Base-by-base conservation (phyloP, 2,888 invertebrate genomes). In the Gisinianus flammeolus region DNA sequence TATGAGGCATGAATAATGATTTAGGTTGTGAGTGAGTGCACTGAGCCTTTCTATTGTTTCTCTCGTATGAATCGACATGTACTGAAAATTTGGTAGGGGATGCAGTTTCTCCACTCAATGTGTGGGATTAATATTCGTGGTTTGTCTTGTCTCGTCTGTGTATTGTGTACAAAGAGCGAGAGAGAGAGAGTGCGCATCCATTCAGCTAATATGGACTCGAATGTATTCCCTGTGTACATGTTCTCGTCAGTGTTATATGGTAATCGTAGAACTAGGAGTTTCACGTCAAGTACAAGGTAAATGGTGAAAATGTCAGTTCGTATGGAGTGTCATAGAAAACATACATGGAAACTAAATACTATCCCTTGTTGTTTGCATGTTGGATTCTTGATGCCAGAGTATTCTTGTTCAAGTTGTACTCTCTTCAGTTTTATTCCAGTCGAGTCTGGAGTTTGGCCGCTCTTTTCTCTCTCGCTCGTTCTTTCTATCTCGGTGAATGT, bases 1-100 rank as follows among this genome's bases (percentile, higher is more conserved):
- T 31, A 68, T 68, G 31, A 31, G 68, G 71, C 58, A 73, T 73
- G 73, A 73, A 62, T 73, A 73, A 73, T 73, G 73, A 73, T 73
- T 58, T 56, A 62, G 72, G 31, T 58, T 72, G 52, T 16, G 70
- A 70, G 24, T 70, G 64, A 64, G 26, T 64, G 64, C 30, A 28
- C 64, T 64, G 64, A 28, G 58, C 24, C 58, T 58, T 58, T 22
- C 26, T 26, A 24, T 58, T 58, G 58, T 22, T 22, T 26, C 30
- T 64, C 24, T 22, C 62, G 24, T 8, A 16, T 4, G 22, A 28
- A 26, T 64, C 28, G 64, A 64, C 30, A 26, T 28, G 64, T 44
- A 44, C 44, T 12, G 44, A 19, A 44, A 44, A 44, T 64, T 64
- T 64, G 30, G 64, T 24, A 26, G 16, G 22, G 64, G 44, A 52